Percentiles rank a stretch among this genome's conserved stretches.
These are phyloP conservation scores for Spodoptera frugiperda DNA, from an alignment of 1,140 invertebrate genomes.

Conservation along the genomic window DNA sequence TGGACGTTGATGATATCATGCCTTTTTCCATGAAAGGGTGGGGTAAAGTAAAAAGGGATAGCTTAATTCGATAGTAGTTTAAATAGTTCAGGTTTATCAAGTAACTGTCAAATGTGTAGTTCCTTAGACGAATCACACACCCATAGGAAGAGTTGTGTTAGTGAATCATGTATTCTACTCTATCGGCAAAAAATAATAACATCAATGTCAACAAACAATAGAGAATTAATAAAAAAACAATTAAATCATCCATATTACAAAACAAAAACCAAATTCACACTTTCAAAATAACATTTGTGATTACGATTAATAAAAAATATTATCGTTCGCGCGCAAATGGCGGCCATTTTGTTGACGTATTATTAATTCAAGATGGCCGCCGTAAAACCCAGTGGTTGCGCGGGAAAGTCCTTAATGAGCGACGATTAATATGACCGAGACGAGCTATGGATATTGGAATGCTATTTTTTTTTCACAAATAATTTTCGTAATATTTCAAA, in stretches of 20 bases:
- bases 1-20: background rate
- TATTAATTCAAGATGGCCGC: slow-evolving; percentile 82
- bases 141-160: no score
- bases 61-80: no score
- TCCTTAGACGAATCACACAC: no score
- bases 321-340: slow-evolving; percentile 56
- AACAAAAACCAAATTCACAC: slow-evolving; percentile 56
- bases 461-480: slow-evolving; percentile 47
- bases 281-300: slow-evolving; percentile 67
- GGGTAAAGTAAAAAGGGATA: no score
- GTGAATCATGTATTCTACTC: no score
- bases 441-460: slow-evolving; percentile 48
- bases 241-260: slow-evolving; percentile 18
- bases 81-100: no score
- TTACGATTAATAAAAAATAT: slow-evolving; percentile 74
- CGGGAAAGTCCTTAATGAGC: slow-evolving; percentile 80
- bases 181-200: background rate
- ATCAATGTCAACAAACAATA: background rate
- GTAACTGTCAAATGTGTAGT: no score
- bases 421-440: slow-evolving; percentile 75
- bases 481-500: slow-evolving; percentile 12
- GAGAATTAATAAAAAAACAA: slow-evolving; percentile 57
- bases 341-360: slow-evolving; percentile 79
- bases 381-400: slow-evolving; percentile 77
- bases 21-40: no score